Evolutionary conservation across 2,113 vertebrate species (phyloP).

Genomic region (Paradoxurus hermaphroditus): DNA sequence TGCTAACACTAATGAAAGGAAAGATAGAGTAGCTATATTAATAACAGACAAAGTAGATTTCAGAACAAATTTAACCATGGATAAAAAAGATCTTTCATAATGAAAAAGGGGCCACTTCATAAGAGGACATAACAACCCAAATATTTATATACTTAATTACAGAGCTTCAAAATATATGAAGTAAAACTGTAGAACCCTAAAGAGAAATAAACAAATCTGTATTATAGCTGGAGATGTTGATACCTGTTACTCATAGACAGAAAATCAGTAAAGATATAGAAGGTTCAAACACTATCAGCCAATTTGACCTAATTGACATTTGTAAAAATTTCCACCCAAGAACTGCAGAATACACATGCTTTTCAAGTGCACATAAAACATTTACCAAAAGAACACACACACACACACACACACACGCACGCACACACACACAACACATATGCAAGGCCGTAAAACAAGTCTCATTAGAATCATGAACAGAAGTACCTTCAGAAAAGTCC

Average conservation of each 20-base stretch:
- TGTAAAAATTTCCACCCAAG: background rate
- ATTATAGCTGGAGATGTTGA: background rate
- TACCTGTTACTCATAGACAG: background rate
- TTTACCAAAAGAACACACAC: background rate
- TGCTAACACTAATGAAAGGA: background rate
- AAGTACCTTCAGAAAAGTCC: constrained; percentile 34
- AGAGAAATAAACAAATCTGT: background rate
- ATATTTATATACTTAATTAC: background rate
- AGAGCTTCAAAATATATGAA: background rate
- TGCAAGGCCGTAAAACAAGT: background rate
- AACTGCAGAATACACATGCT: background rate
- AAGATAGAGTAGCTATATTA: background rate
- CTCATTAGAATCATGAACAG: background rate
- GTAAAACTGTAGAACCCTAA: background rate
- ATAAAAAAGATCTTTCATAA: background rate
- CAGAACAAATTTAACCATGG: background rate
- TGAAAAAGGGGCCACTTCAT: background rate
- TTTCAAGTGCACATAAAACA: background rate
- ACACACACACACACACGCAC: too few species aligned
- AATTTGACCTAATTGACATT: background rate
- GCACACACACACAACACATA: too few species aligned
- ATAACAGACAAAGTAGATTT: background rate
- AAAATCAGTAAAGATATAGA: background rate
- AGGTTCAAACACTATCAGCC: background rate
- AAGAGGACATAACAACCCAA: background rate